These are phyloP conservation scores for Halictus rubicundus DNA, from an alignment of 1,140 invertebrate species.

Conservation along the genomic window DNA sequence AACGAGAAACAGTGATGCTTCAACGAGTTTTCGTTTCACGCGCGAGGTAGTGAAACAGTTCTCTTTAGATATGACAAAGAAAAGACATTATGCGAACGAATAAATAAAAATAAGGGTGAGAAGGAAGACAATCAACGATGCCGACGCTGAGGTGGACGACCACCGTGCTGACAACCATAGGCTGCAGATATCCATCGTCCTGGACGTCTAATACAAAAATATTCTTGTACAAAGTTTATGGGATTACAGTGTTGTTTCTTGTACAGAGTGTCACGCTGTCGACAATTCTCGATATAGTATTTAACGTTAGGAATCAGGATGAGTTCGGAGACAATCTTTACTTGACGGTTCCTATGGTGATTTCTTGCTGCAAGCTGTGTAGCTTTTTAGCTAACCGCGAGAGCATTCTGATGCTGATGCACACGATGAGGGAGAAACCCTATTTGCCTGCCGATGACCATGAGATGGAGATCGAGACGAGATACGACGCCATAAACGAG, in stretches of 20 bases:
- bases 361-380: slow-evolving; percentile 40
- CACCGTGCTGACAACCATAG: neutral
- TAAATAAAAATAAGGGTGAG: no score
- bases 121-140: neutral
- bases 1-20: no score
- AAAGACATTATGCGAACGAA: no score
- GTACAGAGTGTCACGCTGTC: slow-evolving; percentile 4
- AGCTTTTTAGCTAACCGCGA: slow-evolving; percentile 42
- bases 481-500: slow-evolving; percentile 30
- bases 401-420: slow-evolving; percentile 39
- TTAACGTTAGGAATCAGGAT: slow-evolving; percentile 30
- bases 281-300: slow-evolving; percentile 23
- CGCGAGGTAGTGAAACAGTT: no score
- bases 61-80: no score
- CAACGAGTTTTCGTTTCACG: no score
- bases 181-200: slow-evolving; percentile 7
- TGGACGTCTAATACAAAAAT: slow-evolving; percentile 15
- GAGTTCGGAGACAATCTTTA: slow-evolving; percentile 51
- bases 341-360: slow-evolving; percentile 4
- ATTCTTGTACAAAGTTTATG: slow-evolving; percentile 17
- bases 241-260: neutral
- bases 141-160: neutral
- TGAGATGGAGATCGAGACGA: slow-evolving; percentile 48
- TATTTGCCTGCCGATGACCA: slow-evolving; percentile 31
- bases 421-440: slow-evolving; percentile 13